Base-by-base conservation (phyloP, 1,140 invertebrate species). In the Cotesia chilonis region DNA sequence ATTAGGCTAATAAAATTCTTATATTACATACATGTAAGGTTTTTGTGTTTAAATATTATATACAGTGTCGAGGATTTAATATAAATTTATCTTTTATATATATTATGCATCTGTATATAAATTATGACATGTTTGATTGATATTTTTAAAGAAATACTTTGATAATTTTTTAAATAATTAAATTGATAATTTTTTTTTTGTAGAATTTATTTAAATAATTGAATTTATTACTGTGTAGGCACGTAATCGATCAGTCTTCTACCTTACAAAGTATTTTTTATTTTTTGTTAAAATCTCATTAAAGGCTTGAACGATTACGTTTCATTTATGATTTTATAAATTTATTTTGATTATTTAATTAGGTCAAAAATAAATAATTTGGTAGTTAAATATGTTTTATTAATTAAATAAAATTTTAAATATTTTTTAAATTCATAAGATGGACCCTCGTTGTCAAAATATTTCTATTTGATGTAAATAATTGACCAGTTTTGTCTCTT, bases 211-310 rank as follows among this genome's bases (percentile, higher is more conserved):
- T 47, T 47, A 0, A 47, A 9, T 2, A 47, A 47, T 47, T 47
- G 41, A 47, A 47, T 47, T 47, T 47, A 47, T 47, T 47, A 47
- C 10, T 47, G 6, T 47, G 41, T 47, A 73, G 71, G 60, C 57
- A 73, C 51, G 67, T 71, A 69, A 73, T 75, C 69, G 52, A 76
- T 78, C 77, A 77, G 76, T 80, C 76, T 78, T 78, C 74, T 71
- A 74, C 65, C 70, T 74, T 75, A 63, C 20, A 57, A 64, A 61
- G 35, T 59, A 69, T 28, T 59, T 59, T 59, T 14, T 9, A 2
- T 59, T 59, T 59, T 59, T 60, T 68, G 17, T 55, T 60, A 12
- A 17, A 7, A 41, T 64, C 60, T 54, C 36, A 6, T 54, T 5
- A 28, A 35, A 70, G 69, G 60, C 59, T 63, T 4, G 69, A 70